Evolutionary conservation across 2,797 vertebrate genomes (phyloP).

Genomic region (Danio tinwini): DNA sequence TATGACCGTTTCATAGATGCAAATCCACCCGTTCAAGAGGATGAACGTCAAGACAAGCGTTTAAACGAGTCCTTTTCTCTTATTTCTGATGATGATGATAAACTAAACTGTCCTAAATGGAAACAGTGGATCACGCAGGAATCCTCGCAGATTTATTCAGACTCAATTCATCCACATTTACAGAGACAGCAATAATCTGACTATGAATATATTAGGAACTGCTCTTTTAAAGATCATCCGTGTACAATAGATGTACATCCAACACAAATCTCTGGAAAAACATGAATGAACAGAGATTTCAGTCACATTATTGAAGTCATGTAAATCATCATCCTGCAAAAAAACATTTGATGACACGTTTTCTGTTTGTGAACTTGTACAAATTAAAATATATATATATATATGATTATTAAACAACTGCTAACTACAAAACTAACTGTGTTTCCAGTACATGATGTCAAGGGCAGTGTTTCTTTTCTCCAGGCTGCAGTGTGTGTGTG

Average conservation of each 20-base stretch:
- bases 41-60: slow-evolving; percentile 19
- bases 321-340: slow-evolving; percentile 18
- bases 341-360: slow-evolving; percentile 14
- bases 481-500: too few relatives aligned
- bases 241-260: too few relatives aligned
- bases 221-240: neutral
- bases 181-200: slow-evolving; percentile 37
- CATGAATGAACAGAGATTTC: slow-evolving; percentile 9
- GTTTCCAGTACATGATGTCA: neutral
- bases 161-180: neutral
- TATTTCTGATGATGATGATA: neutral
- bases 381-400: slow-evolving; percentile 15
- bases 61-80: neutral
- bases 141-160: slow-evolving; percentile 11
- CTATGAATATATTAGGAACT: slow-evolving; percentile 1
- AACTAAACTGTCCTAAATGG: too few relatives aligned
- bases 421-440: slow-evolving; percentile 11
- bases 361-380: slow-evolving; percentile 44
- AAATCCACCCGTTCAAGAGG: slow-evolving; percentile 28
- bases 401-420: slow-evolving; percentile 31
- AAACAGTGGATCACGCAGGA: neutral
- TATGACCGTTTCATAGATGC: slow-evolving; percentile 15
- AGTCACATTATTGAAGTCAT: slow-evolving; percentile 7
- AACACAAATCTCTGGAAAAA: slow-evolving; percentile 1
- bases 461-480: too few relatives aligned